Percentiles rank a stretch among this genome's conserved stretches.
Evolutionary conservation across 2,888 invertebrate species (phyloP).

Genomic region (Apodemia hepburni): DNA sequence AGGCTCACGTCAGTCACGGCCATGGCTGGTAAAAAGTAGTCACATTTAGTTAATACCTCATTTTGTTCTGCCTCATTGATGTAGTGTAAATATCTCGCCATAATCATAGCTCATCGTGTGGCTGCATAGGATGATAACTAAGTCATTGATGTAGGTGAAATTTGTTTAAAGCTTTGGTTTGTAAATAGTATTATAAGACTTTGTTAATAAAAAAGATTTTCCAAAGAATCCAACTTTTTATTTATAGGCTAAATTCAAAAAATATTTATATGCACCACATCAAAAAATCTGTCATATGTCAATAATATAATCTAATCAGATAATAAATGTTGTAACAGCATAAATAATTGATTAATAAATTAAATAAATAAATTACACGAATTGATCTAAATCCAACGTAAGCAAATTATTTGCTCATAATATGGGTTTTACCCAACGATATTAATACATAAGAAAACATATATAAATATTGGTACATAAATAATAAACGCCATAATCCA

Average conservation of each 20-base stretch:
- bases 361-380: too few species aligned
- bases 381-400: too few species aligned
- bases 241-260: conserved; percentile 24
- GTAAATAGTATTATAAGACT: conserved; percentile 69
- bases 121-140: conserved; percentile 79
- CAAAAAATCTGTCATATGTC: too few species aligned
- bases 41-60: conserved; percentile 9
- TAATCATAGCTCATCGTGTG: conserved; percentile 67
- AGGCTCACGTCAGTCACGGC: conserved; percentile 41
- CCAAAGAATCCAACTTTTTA: conserved; percentile 54
- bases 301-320: too few species aligned
- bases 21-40: conserved; percentile 32
- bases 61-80: conserved; percentile 33
- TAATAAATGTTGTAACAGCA: too few species aligned
- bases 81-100: conserved; percentile 59
- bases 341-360: too few species aligned
- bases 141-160: conserved; percentile 73
- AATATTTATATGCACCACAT: too few species aligned
- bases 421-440: too few species aligned
- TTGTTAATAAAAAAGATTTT: conserved; percentile 57
- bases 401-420: too few species aligned
- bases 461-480: too few species aligned
- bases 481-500: too few species aligned
- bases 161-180: conserved; percentile 49
- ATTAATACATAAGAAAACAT: too few species aligned